Evolutionary conservation across 2,113 vertebrate species (phyloP).

Genomic region (Colius striatus): DNA sequence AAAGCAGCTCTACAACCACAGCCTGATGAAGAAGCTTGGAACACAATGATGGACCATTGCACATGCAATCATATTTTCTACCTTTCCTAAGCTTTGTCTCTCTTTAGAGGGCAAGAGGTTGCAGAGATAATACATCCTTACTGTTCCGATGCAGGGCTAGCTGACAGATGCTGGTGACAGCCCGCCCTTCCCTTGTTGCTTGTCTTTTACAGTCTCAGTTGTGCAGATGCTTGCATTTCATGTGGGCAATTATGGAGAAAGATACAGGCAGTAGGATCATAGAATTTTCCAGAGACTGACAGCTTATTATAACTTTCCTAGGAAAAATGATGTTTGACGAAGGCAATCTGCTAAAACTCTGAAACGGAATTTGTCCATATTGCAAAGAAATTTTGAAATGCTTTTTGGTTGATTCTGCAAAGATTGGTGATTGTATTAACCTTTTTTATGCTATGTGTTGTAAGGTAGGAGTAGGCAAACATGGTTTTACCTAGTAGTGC

Average conservation of each 20-base stretch:
- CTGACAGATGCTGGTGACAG: background rate
- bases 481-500: background rate
- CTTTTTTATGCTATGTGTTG: background rate
- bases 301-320: background rate
- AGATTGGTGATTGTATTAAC: background rate
- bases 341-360: background rate
- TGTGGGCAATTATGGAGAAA: background rate
- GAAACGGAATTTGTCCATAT: background rate
- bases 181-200: background rate
- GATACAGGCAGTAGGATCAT: background rate
- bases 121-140: background rate
- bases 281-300: background rate
- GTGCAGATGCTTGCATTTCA: background rate
- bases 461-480: background rate
- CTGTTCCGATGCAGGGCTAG: background rate
- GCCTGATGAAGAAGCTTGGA: accelerated
- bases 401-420: background rate
- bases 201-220: background rate
- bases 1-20: background rate
- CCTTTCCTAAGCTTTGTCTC: background rate
- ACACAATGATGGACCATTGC: accelerated
- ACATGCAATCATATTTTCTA: background rate
- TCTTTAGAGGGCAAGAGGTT: background rate
- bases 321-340: background rate
- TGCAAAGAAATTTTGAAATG: background rate